These are phyloP conservation scores for Melanerpes aurifrons DNA, from an alignment of 2,113 vertebrate genomes.

Conservation along the genomic window DNA sequence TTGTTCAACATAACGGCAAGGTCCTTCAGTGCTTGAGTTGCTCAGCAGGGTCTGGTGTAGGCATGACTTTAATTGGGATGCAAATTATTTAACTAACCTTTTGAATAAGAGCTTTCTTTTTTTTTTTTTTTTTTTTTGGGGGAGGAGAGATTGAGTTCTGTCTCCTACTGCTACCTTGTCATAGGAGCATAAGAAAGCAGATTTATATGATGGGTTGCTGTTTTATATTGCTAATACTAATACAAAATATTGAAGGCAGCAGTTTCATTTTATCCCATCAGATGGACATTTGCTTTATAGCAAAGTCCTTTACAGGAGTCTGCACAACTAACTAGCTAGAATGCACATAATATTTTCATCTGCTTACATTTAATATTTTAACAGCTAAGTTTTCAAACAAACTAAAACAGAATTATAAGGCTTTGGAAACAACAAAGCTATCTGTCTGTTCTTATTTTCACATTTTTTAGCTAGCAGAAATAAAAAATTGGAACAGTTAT, in stretches of 20 bases:
- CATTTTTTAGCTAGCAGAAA: neutral
- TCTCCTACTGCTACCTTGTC: neutral
- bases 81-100: neutral
- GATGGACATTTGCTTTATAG: neutral
- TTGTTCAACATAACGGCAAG: neutral
- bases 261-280: neutral
- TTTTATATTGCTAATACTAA: neutral
- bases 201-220: neutral
- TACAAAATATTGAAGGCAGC: neutral
- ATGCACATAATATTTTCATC: neutral
- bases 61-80: neutral
- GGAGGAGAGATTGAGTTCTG: neutral
- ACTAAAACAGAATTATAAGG: neutral
- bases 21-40: neutral
- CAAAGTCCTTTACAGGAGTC: neutral
- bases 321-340: neutral
- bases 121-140: neutral
- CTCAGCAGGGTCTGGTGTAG: neutral
- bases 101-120: neutral
- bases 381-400: conserved; percentile 7
- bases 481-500: neutral
- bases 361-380: neutral
- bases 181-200: neutral
- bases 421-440: neutral
- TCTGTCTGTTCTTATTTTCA: neutral